Conservation (phyloP, 2,888 invertebrate genomes). For the Hemithea aestivaria region DNA sequence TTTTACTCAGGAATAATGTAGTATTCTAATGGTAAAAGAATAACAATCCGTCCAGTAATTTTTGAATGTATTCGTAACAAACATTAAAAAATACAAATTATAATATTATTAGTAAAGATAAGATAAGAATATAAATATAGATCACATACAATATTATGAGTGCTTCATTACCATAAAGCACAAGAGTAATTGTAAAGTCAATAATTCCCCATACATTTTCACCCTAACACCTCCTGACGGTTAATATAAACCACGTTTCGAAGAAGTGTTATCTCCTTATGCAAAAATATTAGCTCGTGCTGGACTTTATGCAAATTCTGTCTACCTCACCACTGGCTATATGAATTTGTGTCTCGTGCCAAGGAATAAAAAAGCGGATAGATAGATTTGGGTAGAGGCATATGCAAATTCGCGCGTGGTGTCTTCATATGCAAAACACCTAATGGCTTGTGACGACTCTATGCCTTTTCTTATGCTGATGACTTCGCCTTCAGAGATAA, state of each 20-base stretch:
- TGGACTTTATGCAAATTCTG: constrained; percentile 71
- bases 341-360: constrained; percentile 63
- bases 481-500: constrained; percentile 10
- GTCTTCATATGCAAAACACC: constrained; percentile 71
- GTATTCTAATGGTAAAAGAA: too few relatives aligned
- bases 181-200: constrained; percentile 36
- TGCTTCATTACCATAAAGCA: constrained; percentile 44
- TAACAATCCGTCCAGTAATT: too few relatives aligned
- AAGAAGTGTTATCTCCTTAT: constrained; percentile 70
- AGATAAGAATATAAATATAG: too few relatives aligned
- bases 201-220: constrained; percentile 36
- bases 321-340: constrained; percentile 54
- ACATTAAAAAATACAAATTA: too few relatives aligned
- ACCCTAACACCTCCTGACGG: constrained; percentile 38
- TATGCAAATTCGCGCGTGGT: constrained; percentile 75
- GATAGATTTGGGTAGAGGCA: constrained; percentile 60
- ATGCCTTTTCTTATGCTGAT: constrained; percentile 58
- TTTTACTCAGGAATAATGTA: too few relatives aligned
- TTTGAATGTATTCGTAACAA: too few relatives aligned
- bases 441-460: constrained; percentile 54
- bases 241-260: constrained; percentile 53
- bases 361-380: constrained; percentile 55
- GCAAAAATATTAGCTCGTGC: constrained; percentile 76
- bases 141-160: too few relatives aligned
- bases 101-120: too few relatives aligned